Conservation (phyloP, 37 sponge, comb jelly and placozoan genomes). For the Geodia barretti region DNA sequence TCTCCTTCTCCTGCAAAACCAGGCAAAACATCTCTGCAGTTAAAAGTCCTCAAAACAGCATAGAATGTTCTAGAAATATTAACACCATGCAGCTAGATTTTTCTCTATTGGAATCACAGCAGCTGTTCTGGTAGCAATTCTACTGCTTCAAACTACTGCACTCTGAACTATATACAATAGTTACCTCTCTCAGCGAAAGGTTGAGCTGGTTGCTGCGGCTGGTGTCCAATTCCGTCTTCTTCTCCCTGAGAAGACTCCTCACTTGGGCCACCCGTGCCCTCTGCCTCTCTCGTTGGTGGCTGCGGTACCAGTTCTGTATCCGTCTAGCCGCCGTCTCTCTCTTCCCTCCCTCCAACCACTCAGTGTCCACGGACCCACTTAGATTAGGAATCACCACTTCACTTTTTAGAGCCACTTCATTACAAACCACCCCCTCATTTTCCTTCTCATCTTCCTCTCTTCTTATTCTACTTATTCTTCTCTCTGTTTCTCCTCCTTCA, state of each 20-base stretch:
- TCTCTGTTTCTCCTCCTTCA: no score
- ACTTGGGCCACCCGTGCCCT: slow-evolving; percentile 7
- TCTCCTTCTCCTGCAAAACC: slow-evolving; percentile 20
- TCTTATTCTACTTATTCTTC: background rate
- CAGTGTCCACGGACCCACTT: background rate
- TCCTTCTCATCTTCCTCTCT: background rate
- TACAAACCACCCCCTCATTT: no score
- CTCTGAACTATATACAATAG: no score
- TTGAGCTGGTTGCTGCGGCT: slow-evolving; percentile 33
- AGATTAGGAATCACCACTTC: no score
- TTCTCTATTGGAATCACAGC: no score
- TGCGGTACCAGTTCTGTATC: slow-evolving; percentile 68
- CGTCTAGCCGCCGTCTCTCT: slow-evolving; percentile 21
- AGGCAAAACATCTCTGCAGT: slow-evolving; percentile 1
- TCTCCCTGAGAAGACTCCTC: slow-evolving; percentile 35
- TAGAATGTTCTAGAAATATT: background rate
- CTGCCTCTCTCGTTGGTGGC: background rate
- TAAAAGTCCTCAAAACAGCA: background rate
- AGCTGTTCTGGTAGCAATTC: no score
- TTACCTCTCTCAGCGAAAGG: slow-evolving; percentile 6
- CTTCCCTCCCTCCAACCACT: background rate
- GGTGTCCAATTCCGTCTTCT: slow-evolving; percentile 42
- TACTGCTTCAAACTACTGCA: no score
- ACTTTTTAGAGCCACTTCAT: no score
- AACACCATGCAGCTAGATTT: no score